Percentiles rank a stretch among this genome's conserved stretches.
Conservation (phyloP, 2,113 vertebrate species). For the Chloropsis cyanopogon region DNA sequence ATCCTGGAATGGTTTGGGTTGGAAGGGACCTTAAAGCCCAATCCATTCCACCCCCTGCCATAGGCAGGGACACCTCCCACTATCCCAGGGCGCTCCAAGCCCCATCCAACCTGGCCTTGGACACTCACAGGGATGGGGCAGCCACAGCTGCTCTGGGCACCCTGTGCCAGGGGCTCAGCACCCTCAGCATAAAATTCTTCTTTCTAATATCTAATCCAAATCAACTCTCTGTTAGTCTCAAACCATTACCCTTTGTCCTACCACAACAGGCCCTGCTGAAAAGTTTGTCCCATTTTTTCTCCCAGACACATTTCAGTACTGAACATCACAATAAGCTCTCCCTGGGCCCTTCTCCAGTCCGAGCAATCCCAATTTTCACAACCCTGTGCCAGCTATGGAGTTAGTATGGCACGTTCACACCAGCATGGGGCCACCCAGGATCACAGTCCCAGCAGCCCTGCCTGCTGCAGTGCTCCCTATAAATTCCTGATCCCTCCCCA, state of each 20-base stretch:
- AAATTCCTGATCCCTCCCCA: no score
- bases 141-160: background rate
- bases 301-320: background rate
- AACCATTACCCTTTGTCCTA: background rate
- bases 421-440: rapidly evolving
- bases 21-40: background rate
- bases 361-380: rapidly evolving
- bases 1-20: background rate
- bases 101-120: rapidly evolving
- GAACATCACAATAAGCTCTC: background rate
- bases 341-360: background rate
- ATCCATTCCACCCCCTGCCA: background rate
- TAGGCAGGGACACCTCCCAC: background rate
- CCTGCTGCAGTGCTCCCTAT: background rate
- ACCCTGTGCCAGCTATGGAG: background rate
- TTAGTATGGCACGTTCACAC: rapidly evolving
- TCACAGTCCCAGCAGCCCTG: background rate
- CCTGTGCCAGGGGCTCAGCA: background rate
- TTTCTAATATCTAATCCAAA: background rate
- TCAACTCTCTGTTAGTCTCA: background rate
- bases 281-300: background rate
- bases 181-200: background rate
- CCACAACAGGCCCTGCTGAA: background rate
- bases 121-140: background rate
- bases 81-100: background rate